Evolutionary conservation across 2,888 invertebrate species (phyloP), one percentile per base, ranked within the genome.

Genomic region (Platynereis dumerilii): DNA sequence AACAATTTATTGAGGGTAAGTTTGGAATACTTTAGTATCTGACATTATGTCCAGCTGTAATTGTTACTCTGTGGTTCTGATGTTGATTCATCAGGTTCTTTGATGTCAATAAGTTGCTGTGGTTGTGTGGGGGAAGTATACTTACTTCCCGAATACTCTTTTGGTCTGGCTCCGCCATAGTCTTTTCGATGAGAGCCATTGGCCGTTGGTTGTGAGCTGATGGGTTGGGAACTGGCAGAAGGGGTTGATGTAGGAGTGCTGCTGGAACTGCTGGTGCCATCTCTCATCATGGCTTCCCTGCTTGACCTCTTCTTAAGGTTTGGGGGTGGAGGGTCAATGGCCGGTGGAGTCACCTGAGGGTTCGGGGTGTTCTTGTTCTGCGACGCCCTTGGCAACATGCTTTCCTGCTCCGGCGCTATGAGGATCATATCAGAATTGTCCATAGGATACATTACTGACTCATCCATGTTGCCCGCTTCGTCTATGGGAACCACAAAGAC

Each of bases 151-250:
- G 34, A 34, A 34, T 34, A 61, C 27, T 61, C 61, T 54, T 61
- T 61, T 3, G 61, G 61, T 26, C 61, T 48, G 17, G 52, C 61
- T 1, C 61, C 61, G 15, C 61, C 61, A 42, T 61, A 61, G 55
- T 61, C 61, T 48, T 60, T 60, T 10, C 20, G 39, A 7, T 52
- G 27, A 17, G 63, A 64, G 17, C 66, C 66, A 29, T 68, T 61
- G 57, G 63, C 63, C 45, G 65, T 68, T 26, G 65, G 29, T n/a
- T 48, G n/a, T 48, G 48, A 48, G 48, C 20, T 20, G 48, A 20
- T 22, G 5, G 48, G 48, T 20, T n/a, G 48, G 48, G 22, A 22
- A n/a, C 20, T 48, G 48, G 48, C 20, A 12, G 48, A 48, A 22
- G 48, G 48, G 48, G 48, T 20, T 5, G 3, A 10, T 5, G n/a